A percentile compares a stretch with the other conserved stretches of the same genome.
phyloP scores from a whole-genome alignment of 2,888 invertebrate genomes.

The Theretra japonica region DNA sequence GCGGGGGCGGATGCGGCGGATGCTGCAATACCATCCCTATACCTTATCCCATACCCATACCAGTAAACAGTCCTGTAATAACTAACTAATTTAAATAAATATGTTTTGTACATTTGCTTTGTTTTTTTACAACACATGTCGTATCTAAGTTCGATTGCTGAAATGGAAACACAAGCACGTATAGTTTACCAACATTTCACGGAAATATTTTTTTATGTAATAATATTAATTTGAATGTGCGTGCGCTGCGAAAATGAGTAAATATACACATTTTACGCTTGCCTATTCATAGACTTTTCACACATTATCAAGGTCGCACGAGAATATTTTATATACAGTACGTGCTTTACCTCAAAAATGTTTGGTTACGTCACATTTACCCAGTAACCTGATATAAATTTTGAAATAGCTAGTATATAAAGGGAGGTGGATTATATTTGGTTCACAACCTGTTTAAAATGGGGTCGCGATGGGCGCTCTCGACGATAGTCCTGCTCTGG shows the following conservation, averaged over 20 bases:
- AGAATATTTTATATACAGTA: slow-evolving; percentile 37
- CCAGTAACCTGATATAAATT: slow-evolving; percentile 59
- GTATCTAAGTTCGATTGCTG: not conserved
- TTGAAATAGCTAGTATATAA: slow-evolving; percentile 71
- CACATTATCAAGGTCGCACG: not conserved
- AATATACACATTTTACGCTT: not conserved
- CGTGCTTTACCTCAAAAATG: slow-evolving; percentile 57
- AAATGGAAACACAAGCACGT: not conserved
- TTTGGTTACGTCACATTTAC: slow-evolving; percentile 52
- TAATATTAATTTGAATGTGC: slow-evolving; percentile 1
- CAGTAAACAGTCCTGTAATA: slow-evolving; percentile 30
- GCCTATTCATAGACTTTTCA: not conserved
- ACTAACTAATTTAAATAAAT: not conserved
- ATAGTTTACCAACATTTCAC: not conserved
- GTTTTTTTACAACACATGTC: slow-evolving; percentile 11
- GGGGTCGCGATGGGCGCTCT: slow-evolving; percentile 52
- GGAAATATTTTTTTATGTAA: slow-evolving; percentile 2
- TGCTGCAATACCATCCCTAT: slow-evolving; percentile 32
- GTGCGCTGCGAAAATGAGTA: not conserved
- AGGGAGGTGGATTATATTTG: slow-evolving; percentile 47
- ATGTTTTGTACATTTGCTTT: not conserved
- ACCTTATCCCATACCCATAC: slow-evolving; percentile 32
- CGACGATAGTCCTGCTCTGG: slow-evolving; percentile 44
- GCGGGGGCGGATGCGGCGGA: slow-evolving; percentile 32
- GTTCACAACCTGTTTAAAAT: slow-evolving; percentile 61